Conservation (phyloP, 2,113 vertebrate genomes). For the Euleptes europaea region DNA sequence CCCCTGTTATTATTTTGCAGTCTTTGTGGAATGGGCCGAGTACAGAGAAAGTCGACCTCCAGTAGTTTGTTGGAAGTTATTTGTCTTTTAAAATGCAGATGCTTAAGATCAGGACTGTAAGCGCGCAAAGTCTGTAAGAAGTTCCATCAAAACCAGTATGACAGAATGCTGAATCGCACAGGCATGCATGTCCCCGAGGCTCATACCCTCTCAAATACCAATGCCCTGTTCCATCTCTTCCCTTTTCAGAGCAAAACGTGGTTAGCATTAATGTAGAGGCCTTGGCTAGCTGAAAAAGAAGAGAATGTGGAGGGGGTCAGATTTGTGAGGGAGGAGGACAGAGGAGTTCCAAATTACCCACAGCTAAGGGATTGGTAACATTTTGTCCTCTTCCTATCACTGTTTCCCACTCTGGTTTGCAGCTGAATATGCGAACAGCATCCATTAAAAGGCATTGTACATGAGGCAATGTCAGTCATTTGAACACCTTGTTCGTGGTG, state of each 20-base stretch:
- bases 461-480: not conserved
- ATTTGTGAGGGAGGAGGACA: no score
- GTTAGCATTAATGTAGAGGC: not conserved
- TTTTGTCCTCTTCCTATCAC: no score
- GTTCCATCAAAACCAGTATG: not conserved
- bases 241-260: not conserved
- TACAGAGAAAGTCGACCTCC: not conserved
- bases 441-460: not conserved
- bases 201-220: not conserved
- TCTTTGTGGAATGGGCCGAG: not conserved
- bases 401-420: not conserved
- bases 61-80: not conserved
- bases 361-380: not conserved
- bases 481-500: not conserved
- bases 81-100: not conserved
- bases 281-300: not conserved
- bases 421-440: not conserved
- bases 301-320: not conserved
- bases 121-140: not conserved
- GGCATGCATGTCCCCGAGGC: not conserved
- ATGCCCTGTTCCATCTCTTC: not conserved
- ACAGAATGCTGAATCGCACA: not conserved
- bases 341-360: not conserved
- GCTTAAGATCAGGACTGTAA: not conserved
- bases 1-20: not conserved